phyloP scores from a whole-genome alignment of 2,888 invertebrate species.

The Sinhomidia bicolor region DNA sequence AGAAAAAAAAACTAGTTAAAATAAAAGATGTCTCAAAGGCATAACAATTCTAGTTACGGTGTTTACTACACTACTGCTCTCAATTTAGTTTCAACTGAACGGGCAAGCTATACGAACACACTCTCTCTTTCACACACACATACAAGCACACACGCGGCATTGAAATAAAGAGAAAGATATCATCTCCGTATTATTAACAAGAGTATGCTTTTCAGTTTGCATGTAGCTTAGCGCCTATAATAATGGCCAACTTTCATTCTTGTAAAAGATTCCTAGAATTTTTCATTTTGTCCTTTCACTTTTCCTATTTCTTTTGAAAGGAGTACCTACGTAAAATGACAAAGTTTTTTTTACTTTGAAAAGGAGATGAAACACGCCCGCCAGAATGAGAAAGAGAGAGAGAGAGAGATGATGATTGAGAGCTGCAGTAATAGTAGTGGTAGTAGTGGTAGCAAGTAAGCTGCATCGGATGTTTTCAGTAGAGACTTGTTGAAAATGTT shows the following conservation, averaged over 20 bases:
- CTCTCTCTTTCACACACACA: too few relatives aligned
- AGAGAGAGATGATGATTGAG: slow-evolving; percentile 8
- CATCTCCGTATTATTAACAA: too few relatives aligned
- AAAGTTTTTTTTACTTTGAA: not conserved
- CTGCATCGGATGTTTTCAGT: slow-evolving; percentile 14
- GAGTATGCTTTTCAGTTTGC: too few relatives aligned
- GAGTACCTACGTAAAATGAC: not conserved
- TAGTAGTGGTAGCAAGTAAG: not conserved
- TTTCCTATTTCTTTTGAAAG: not conserved
- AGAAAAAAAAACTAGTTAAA: too few relatives aligned
- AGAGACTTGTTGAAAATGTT: slow-evolving; percentile 41
- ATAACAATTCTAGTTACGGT: too few relatives aligned
- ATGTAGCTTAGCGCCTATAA: too few relatives aligned
- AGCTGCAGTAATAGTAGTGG: not conserved
- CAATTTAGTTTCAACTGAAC: too few relatives aligned
- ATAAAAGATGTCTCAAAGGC: too few relatives aligned
- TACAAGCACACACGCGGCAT: too few relatives aligned
- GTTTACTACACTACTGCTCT: too few relatives aligned
- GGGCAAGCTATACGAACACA: too few relatives aligned
- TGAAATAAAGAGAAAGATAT: too few relatives aligned
- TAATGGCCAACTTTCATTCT: not conserved
- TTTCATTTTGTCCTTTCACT: not conserved
- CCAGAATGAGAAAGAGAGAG: slow-evolving; percentile 4
- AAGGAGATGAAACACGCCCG: not conserved
- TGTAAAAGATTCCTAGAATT: not conserved